These are phyloP conservation scores for Rhodophaea formosa DNA, from an alignment of 2,888 invertebrate species.

Conservation along the genomic window DNA sequence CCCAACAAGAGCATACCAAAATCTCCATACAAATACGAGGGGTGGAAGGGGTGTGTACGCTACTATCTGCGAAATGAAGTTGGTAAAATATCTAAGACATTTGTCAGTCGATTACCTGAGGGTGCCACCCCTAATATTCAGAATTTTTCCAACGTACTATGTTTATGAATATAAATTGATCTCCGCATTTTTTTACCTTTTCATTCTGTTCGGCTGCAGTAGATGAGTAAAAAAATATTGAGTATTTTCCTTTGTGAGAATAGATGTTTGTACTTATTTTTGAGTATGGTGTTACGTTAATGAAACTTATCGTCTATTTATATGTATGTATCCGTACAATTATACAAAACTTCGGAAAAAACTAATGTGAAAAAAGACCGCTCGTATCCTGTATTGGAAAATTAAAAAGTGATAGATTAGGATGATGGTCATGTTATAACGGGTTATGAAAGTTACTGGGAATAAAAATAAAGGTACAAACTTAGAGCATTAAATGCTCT, in stretches of 20 bases:
- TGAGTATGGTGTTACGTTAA: background rate
- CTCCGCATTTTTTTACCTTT: conserved; percentile 4
- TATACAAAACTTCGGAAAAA: too few species aligned
- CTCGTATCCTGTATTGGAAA: too few species aligned
- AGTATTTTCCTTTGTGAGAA: background rate
- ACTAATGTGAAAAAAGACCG: too few species aligned
- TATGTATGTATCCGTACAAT: too few species aligned
- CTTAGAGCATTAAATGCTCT: too few species aligned
- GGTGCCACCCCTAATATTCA: conserved; percentile 65
- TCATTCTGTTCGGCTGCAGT: background rate
- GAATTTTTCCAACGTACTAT: conserved; percentile 63
- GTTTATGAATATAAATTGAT: conserved; percentile 70
- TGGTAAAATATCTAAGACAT: conserved; percentile 77
- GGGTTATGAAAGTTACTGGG: too few species aligned
- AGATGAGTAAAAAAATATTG: background rate
- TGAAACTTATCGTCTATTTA: too few species aligned
- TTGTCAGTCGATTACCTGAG: conserved; percentile 80
- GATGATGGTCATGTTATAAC: too few species aligned
- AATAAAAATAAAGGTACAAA: too few species aligned
- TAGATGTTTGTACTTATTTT: background rate
- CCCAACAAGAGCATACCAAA: background rate
- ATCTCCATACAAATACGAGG: conserved; percentile 16
- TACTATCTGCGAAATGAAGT: conserved; percentile 70
- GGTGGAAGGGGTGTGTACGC: conserved; percentile 23
- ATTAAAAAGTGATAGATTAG: too few species aligned